phyloP scores from a whole-genome alignment of 2,797 vertebrate species.

The Ctenosaura bakeri region DNA sequence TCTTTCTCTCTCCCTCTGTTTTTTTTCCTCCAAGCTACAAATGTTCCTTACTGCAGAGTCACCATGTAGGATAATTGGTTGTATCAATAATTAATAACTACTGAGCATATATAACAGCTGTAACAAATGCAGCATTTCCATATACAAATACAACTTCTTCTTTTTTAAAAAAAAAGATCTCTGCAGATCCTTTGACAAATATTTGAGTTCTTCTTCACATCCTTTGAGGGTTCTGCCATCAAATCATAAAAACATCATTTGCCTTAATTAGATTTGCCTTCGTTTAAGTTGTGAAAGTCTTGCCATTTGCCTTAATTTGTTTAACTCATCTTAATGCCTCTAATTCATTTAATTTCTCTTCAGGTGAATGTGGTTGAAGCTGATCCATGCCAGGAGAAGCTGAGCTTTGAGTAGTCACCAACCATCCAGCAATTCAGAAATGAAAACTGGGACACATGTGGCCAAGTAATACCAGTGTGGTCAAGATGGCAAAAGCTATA shows the following conservation, averaged over 20 bases:
- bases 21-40: not conserved
- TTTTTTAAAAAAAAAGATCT: not conserved
- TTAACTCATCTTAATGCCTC: conserved; percentile 44
- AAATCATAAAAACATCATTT: conserved; percentile 26
- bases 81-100: conserved; percentile 36
- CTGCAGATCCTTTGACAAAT: conserved; percentile 21
- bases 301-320: conserved; percentile 49
- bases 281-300: conserved; percentile 31
- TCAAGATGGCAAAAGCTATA: no score
- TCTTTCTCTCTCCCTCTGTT: not conserved
- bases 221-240: not conserved
- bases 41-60: not conserved
- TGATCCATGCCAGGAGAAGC: not conserved
- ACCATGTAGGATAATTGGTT: conserved; percentile 13
- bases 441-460: no score
- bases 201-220: conserved; percentile 5
- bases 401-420: not conserved
- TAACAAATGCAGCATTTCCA: not conserved
- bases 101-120: not conserved
- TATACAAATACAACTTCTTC: not conserved
- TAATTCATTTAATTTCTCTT: conserved; percentile 28
- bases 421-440: no score
- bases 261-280: conserved; percentile 36
- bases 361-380: not conserved
- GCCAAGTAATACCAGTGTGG: no score